phyloP scores from a whole-genome alignment of 2,113 vertebrate species.

The Prochilodus magdalenae region DNA sequence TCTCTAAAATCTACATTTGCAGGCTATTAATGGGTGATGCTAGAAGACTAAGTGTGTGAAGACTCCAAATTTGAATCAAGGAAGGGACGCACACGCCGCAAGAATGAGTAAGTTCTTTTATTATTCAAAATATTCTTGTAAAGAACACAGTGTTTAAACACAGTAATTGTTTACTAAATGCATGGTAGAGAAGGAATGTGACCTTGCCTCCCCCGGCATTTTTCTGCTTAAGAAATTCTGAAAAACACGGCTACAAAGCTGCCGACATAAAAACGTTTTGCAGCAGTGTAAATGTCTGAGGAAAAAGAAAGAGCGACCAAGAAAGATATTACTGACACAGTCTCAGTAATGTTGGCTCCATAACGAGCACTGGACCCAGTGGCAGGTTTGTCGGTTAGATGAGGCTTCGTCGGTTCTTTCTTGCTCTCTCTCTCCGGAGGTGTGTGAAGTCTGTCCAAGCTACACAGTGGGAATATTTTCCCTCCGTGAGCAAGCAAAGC shows the following conservation, averaged over 20 bases:
- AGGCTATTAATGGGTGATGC: slow-evolving; percentile 64
- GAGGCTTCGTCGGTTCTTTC: slow-evolving; percentile 23
- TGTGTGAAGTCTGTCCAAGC: slow-evolving; percentile 78
- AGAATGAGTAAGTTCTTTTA: slow-evolving; percentile 77
- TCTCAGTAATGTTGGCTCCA: neutral
- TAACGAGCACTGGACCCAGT: slow-evolving; percentile 5
- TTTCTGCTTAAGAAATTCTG: neutral
- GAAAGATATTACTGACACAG: neutral
- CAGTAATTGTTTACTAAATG: neutral
- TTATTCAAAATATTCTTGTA: neutral
- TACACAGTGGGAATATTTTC: slow-evolving; percentile 76
- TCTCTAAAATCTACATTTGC: slow-evolving; percentile 27
- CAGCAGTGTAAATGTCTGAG: too few species aligned
- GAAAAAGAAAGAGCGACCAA: too few species aligned
- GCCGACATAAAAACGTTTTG: too few species aligned
- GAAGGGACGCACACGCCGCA: slow-evolving; percentile 53
- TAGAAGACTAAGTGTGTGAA: slow-evolving; percentile 57
- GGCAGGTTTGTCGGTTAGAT: slow-evolving; percentile 29
- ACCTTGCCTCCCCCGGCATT: neutral
- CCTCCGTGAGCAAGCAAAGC: slow-evolving; percentile 61
- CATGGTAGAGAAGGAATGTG: neutral
- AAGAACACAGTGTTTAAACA: neutral
- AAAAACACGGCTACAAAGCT: neutral
- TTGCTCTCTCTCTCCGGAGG: slow-evolving; percentile 34
- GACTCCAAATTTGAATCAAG: slow-evolving; percentile 51